A percentile compares a stretch with the other conserved stretches of the same genome.
Evolutionary conservation across 2,888 invertebrate species (phyloP).

Genomic region (Drosophila siamana): DNA sequence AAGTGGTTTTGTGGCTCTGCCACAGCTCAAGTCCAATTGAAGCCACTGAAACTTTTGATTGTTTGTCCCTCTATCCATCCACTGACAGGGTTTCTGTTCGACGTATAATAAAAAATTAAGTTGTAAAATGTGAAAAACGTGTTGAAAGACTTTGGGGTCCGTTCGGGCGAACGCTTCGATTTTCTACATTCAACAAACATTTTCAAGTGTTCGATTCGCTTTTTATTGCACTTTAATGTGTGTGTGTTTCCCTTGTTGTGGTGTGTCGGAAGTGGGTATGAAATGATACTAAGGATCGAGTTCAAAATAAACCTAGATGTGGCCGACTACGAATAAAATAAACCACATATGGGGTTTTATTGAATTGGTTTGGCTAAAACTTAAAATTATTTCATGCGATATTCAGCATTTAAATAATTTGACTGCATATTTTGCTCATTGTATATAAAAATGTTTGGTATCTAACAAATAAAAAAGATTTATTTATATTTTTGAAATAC

Average conservation of each 20-base stretch:
- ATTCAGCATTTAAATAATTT: background rate
- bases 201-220: slow-evolving; percentile 36
- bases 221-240: slow-evolving; percentile 47
- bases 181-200: slow-evolving; percentile 16
- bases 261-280: slow-evolving; percentile 5
- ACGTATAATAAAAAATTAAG: slow-evolving; percentile 70
- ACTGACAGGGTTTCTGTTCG: slow-evolving; percentile 27
- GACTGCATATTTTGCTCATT: background rate
- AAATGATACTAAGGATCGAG: slow-evolving; percentile 20
- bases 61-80: slow-evolving; percentile 47
- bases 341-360: slow-evolving; percentile 6
- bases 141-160: slow-evolving; percentile 63
- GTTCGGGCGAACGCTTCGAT: slow-evolving; percentile 46
- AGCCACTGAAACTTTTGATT: slow-evolving; percentile 69
- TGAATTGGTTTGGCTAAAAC: background rate
- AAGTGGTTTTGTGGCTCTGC: slow-evolving; percentile 44
- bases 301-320: slow-evolving; percentile 31
- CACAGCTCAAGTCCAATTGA: slow-evolving; percentile 50
- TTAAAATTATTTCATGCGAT: background rate
- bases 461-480: too few species aligned
- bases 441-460: too few species aligned
- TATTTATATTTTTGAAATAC: too few species aligned
- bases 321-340: slow-evolving; percentile 9
- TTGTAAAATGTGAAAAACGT: slow-evolving; percentile 75
- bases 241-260: background rate